These are phyloP conservation scores for Tinea trinotella DNA, from an alignment of 2,888 invertebrate genomes.

Conservation along the genomic window DNA sequence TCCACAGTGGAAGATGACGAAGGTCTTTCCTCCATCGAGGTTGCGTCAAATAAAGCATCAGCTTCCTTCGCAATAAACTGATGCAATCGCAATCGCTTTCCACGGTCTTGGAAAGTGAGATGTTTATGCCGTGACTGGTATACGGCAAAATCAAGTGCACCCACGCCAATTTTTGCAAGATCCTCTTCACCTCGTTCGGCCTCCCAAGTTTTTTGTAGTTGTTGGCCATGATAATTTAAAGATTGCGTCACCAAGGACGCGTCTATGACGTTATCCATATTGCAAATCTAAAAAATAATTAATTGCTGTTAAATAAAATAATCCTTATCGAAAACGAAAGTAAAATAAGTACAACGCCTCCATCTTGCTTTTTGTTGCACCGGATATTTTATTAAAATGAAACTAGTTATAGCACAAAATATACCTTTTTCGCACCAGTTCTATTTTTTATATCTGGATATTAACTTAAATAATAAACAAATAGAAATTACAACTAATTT, in stretches of 20 bases:
- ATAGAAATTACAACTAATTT: not conserved
- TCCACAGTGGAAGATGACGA: constrained; percentile 63
- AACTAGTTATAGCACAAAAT: not conserved
- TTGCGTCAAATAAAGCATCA: constrained; percentile 78
- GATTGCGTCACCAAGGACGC: constrained; percentile 76
- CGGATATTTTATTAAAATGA: constrained; percentile 56
- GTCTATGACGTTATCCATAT: constrained; percentile 59
- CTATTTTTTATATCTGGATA: no score
- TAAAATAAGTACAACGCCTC: not conserved
- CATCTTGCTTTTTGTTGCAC: constrained; percentile 46
- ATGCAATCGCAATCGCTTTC: constrained; percentile 86
- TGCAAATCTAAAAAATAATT: constrained; percentile 13
- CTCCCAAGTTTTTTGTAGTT: constrained; percentile 90
- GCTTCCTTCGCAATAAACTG: constrained; percentile 92
- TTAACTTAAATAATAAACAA: no score
- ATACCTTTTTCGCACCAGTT: no score
- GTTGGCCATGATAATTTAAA: constrained; percentile 89
- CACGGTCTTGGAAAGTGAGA: constrained; percentile 86
- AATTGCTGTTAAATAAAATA: not conserved
- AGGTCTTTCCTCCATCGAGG: constrained; percentile 58
- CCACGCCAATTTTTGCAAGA: constrained; percentile 74
- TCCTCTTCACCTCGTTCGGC: constrained; percentile 86
- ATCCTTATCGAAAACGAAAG: not conserved
- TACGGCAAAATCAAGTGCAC: constrained; percentile 78
- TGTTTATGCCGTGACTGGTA: constrained; percentile 86